phyloP scores from a whole-genome alignment of 2,797 vertebrate genomes.

The Siniperca undulata region DNA sequence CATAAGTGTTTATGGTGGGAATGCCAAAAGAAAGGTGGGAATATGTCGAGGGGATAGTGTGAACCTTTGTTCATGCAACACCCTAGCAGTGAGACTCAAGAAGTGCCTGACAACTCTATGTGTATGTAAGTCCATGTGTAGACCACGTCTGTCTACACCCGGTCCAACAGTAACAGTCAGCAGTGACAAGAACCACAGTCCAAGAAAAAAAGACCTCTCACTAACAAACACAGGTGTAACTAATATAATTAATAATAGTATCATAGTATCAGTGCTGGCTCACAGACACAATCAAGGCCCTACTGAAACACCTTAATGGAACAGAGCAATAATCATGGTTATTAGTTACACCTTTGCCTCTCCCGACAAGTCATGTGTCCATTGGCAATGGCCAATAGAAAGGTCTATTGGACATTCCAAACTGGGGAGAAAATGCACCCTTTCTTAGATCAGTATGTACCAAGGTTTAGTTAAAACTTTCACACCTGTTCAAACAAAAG shows the following conservation, averaged over 20 bases:
- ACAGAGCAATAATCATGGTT: neutral
- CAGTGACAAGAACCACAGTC: neutral
- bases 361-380: neutral
- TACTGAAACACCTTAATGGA: neutral
- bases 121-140: slow-evolving; percentile 6
- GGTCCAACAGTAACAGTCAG: neutral
- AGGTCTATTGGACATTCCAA: neutral
- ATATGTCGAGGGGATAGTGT: neutral
- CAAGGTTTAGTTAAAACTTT: neutral
- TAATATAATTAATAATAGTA: neutral
- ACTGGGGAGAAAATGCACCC: neutral
- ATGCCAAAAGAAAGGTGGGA: slow-evolving; percentile 30
- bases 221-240: slow-evolving; percentile 5
- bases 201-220: neutral
- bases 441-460: neutral
- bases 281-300: neutral
- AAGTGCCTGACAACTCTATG: neutral
- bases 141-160: neutral
- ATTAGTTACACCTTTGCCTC: neutral
- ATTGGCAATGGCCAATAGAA: neutral
- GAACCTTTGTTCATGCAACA: slow-evolving; percentile 22
- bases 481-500: neutral
- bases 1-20: neutral
- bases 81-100: neutral
- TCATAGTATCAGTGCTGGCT: neutral